Conservation (phyloP, 2,113 vertebrate species). For the Callaeas wilsoni region DNA sequence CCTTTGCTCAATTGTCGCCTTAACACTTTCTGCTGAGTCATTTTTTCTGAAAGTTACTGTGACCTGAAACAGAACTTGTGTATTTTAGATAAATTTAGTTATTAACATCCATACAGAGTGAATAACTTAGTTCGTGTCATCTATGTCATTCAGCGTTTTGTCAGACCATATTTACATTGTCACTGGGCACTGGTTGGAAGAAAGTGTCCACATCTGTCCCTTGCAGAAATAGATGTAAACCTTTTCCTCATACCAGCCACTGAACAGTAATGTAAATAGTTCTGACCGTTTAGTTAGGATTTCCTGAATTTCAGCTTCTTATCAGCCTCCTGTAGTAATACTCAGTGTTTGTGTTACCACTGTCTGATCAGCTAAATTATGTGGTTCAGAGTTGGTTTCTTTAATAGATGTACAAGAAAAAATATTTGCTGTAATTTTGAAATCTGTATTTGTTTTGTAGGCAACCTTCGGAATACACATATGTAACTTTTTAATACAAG, state of each 20-base stretch:
- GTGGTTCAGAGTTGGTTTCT: background rate
- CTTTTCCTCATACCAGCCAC: background rate
- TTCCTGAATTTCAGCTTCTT: background rate
- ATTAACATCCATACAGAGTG: background rate
- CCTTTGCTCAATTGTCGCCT: background rate
- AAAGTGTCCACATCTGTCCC: background rate
- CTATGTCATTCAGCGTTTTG: background rate
- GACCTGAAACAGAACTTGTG: background rate
- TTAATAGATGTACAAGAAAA: background rate
- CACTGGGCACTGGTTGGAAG: background rate
- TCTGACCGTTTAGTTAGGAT: background rate
- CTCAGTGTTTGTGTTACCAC: background rate
- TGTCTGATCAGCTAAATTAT: background rate
- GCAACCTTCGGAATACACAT: background rate
- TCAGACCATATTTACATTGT: background rate
- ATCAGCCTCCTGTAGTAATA: background rate
- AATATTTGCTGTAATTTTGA: background rate
- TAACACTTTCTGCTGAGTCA: background rate
- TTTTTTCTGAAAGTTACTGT: background rate
- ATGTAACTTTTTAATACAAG: background rate
- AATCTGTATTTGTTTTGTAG: background rate
- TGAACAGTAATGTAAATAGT: background rate
- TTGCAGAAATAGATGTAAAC: background rate
- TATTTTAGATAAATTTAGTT: background rate
- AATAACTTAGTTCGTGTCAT: background rate